Percentiles rank a stretch among this genome's conserved stretches.
These are phyloP conservation scores for Hydropotes inermis DNA, from an alignment of 2,113 vertebrate species.

Conservation along the genomic window DNA sequence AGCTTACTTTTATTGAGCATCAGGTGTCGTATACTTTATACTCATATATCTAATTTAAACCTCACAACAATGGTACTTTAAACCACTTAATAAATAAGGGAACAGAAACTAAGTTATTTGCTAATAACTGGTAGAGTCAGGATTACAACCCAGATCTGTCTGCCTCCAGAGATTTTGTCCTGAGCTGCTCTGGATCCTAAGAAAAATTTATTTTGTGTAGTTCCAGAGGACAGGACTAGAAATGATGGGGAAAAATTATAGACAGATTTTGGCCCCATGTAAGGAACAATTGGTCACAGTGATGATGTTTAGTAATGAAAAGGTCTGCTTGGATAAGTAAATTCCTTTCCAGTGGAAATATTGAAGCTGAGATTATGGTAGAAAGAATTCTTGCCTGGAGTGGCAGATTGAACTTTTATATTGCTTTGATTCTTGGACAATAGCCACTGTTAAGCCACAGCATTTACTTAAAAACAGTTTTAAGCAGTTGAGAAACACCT, in stretches of 20 bases:
- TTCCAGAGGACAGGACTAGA: not conserved
- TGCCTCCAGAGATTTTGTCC: not conserved
- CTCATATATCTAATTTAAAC: not conserved
- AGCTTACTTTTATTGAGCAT: not conserved
- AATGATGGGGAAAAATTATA: not conserved
- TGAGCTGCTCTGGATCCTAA: not conserved
- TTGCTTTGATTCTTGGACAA: not conserved
- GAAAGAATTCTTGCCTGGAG: not conserved
- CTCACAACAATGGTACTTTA: not conserved
- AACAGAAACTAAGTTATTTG: not conserved
- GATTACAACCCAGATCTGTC: not conserved
- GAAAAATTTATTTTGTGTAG: not conserved
- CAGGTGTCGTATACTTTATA: not conserved
- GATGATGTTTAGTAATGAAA: not conserved
- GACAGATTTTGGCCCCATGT: not conserved
- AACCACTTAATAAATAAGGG: not conserved
- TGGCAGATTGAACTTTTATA: not conserved
- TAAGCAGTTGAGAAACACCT: not conserved
- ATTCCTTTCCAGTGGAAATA: not conserved
- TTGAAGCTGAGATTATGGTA: not conserved
- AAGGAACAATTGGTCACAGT: not conserved
- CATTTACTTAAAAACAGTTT: conserved; percentile 33
- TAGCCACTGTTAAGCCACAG: not conserved
- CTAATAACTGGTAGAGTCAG: not conserved
- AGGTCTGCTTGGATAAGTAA: not conserved